phyloP scores from a whole-genome alignment of 2,113 vertebrate genomes.

The Notothenia coriiceps region DNA sequence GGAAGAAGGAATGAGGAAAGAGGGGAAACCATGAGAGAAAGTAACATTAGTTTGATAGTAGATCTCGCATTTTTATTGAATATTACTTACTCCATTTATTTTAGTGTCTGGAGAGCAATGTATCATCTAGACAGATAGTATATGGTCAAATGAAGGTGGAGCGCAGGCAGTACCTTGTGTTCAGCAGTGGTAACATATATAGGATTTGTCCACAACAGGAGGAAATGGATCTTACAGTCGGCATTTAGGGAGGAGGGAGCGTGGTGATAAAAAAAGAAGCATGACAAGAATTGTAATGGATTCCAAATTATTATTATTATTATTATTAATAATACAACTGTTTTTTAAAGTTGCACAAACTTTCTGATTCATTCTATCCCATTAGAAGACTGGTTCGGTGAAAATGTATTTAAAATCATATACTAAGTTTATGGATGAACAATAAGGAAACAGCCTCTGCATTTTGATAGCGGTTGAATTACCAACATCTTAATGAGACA shows the following conservation, averaged over 20 bases:
- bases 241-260: neutral
- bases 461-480: constrained; percentile 1
- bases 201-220: neutral
- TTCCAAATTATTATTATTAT: neutral
- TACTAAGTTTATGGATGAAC: neutral
- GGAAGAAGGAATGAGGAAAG: neutral
- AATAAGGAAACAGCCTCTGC: neutral
- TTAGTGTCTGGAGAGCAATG: constrained; percentile 46
- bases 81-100: constrained; percentile 57
- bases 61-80: constrained; percentile 69
- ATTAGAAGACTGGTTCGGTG: neutral
- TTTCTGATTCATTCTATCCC: neutral
- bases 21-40: constrained; percentile 10
- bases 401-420: neutral
- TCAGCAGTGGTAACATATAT: constrained; percentile 1
- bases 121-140: constrained; percentile 53
- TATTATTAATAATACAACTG: neutral
- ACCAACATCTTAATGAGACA: constrained; percentile 20
- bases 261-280: neutral
- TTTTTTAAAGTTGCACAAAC: constrained; percentile 3
- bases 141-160: constrained; percentile 29
- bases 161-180: constrained; percentile 12
- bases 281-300: neutral
- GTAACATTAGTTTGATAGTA: constrained; percentile 23
- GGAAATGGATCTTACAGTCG: constrained; percentile 19